Evolutionary conservation across 2,113 vertebrate species (phyloP), one percentile per base, ranked within the genome.

Genomic region (Pygathrix nemaeus): DNA sequence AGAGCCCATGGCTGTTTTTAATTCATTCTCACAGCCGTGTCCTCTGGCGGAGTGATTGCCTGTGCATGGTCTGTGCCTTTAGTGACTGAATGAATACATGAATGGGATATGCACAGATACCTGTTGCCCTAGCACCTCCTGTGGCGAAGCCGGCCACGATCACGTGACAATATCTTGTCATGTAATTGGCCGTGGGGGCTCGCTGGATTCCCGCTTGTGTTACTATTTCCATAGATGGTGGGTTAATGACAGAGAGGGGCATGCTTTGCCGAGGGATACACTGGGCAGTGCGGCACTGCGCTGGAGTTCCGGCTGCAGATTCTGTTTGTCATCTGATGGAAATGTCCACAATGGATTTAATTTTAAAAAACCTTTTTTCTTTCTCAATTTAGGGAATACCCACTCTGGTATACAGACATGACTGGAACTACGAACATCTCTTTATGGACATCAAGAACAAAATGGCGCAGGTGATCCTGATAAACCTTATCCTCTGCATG

Each of bases 381-480:
- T 48, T 96, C 52, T 97, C 90, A 13, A 38, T 68, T 45, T 97
- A 99, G 99, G 99, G 99, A 30, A 99, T 99, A 92, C 99, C 99
- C 57, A 99, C 99, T 11, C 98, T 99, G 0, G 98, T 99, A 40
- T 99, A 98, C 98, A 99, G 99, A 92, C 99, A 98, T 0, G 99
- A 99, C 87, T 98, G 99, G 90, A 99, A 99, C 98, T 99, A 99
- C 0, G 99, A 99, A 73, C 99, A 99, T 79, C 99, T 99, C 43
- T 99, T 99, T 32, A 97, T 16, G 17, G 99, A 99, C 88, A 98
- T 99, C 68, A 99, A 98, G 96, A 98, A 14, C n/a, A 99, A 99
- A 94, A 96, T 99, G 95, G 40, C 79, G 8, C 99, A 99, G 99
- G 99, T 99, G 97, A 96, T 40, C 38, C 8, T 10, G 11, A 52